Evolutionary conservation across 2,113 vertebrate genomes (phyloP), one percentile per base, ranked within the genome.

Genomic region (Amazona vittata): DNA sequence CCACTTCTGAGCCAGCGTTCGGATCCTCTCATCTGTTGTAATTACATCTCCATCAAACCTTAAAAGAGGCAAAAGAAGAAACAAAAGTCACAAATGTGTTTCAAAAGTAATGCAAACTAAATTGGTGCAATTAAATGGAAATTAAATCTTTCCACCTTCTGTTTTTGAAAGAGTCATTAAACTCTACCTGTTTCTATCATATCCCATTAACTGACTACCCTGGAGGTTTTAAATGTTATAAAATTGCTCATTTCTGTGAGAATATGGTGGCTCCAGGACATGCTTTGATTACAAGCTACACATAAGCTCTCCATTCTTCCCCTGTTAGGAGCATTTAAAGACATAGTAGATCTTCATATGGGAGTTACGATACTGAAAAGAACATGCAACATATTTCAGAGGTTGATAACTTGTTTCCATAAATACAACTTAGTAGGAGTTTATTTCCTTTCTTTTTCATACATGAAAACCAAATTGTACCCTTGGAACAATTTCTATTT

Each of bases 41-140:
- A 99, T 99, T 14, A 99, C 98, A 37, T 99, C 99, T 18, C 99
- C 99, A 47, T 99, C 99, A 94, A 99, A 99, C 94, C 99, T 99
- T 83, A 59, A 18, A 33, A 60, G 17, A 52, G 44, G n/a, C 46
- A 39, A 71, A 84, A 55, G 10, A 18, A 49, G 24, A 64, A 10
- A 41, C 37, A 50, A 24, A 9, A 41, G 1, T 44, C 49, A 55
- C 39, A n/a, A 28, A 15, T 3, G 20, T 29, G 10, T 52, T 73
- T 47, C 12, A 3, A 71, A 91, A 91, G 53, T 17, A 59, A 86
- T 7, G 26, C 43, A 75, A 89, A 82, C 28, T 47, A 33, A 68
- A 89, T 86, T 26, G 90, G 85, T 28, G 47, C 63, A 68, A 81
- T 68, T 81, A 84, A 64, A 88, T 47, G 85, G 26, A 88, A 94